Percentiles rank a stretch among this genome's conserved stretches.
phyloP scores from a whole-genome alignment of 2,797 vertebrate genomes.

The Pelobates cultripes region DNA sequence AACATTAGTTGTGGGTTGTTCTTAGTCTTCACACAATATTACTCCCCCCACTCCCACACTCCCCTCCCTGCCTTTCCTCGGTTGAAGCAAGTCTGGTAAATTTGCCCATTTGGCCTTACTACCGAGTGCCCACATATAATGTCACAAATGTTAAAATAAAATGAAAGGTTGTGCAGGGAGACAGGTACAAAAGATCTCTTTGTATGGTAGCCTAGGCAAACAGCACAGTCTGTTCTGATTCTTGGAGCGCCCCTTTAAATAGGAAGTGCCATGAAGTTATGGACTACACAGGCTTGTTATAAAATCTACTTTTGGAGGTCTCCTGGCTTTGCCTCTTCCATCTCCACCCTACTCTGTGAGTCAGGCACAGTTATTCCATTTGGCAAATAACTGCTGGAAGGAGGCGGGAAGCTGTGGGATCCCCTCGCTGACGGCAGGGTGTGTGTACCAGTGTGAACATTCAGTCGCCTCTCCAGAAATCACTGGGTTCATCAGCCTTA shows the following conservation, averaged over 20 bases:
- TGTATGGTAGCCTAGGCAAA: too few species aligned
- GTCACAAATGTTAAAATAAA: too few species aligned
- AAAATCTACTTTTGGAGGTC: conserved; percentile 10
- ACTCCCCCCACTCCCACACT: too few species aligned
- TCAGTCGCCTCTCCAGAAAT: neutral
- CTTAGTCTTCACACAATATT: too few species aligned
- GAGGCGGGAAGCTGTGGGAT: conserved; percentile 36
- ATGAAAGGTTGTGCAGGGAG: too few species aligned
- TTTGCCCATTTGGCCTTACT: too few species aligned
- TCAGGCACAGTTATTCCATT: conserved; percentile 39
- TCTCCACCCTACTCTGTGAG: conserved; percentile 41
- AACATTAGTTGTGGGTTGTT: too few species aligned
- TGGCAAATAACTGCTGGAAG: conserved; percentile 28
- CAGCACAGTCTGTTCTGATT: too few species aligned
- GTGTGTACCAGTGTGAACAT: conserved; percentile 7
- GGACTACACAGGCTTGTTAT: conserved; percentile 16
- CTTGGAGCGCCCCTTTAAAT: neutral
- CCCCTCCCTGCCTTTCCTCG: too few species aligned
- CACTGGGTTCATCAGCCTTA: neutral
- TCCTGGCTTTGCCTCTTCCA: conserved; percentile 18
- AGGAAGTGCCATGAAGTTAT: conserved; percentile 4
- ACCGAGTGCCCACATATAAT: too few species aligned
- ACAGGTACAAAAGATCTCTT: too few species aligned
- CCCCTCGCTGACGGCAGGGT: conserved; percentile 25
- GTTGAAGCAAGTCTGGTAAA: too few species aligned